These are phyloP conservation scores for Dryocosmus kuriphilus DNA, from an alignment of 2,888 invertebrate genomes.

Conservation along the genomic window DNA sequence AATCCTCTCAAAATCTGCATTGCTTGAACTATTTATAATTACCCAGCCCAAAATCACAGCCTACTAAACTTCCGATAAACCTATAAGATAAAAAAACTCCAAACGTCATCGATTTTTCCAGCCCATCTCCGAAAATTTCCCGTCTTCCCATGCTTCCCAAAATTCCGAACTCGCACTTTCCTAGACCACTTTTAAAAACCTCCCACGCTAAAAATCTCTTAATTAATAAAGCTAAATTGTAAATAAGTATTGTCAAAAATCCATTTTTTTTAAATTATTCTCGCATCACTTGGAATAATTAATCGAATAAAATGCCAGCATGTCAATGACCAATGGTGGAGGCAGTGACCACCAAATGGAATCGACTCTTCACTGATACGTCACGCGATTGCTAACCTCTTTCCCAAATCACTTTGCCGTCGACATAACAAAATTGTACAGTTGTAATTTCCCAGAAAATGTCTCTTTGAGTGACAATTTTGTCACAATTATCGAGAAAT, in stretches of 20 bases:
- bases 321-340: slow-evolving; percentile 74
- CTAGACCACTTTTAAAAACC: background rate
- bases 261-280: slow-evolving; percentile 19
- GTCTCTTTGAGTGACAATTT: background rate
- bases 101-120: slow-evolving; percentile 27
- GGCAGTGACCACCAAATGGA: slow-evolving; percentile 72
- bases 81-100: background rate
- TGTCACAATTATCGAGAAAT: slow-evolving; percentile 2
- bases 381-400: slow-evolving; percentile 76
- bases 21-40: slow-evolving; percentile 30
- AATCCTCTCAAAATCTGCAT: background rate
- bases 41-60: background rate
- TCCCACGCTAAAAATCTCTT: background rate
- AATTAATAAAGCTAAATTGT: background rate
- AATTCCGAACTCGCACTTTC: background rate
- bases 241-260: background rate
- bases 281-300: slow-evolving; percentile 5
- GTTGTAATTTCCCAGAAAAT: background rate
- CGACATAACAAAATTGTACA: slow-evolving; percentile 13
- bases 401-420: slow-evolving; percentile 43
- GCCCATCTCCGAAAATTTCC: slow-evolving; percentile 28
- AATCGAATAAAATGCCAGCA: slow-evolving; percentile 58
- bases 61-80: background rate
- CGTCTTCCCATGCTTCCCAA: background rate
- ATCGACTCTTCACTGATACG: slow-evolving; percentile 75